These are phyloP conservation scores for Gonioctena quinquepunctata DNA, from an alignment of 1,140 invertebrate genomes.

Conservation along the genomic window DNA sequence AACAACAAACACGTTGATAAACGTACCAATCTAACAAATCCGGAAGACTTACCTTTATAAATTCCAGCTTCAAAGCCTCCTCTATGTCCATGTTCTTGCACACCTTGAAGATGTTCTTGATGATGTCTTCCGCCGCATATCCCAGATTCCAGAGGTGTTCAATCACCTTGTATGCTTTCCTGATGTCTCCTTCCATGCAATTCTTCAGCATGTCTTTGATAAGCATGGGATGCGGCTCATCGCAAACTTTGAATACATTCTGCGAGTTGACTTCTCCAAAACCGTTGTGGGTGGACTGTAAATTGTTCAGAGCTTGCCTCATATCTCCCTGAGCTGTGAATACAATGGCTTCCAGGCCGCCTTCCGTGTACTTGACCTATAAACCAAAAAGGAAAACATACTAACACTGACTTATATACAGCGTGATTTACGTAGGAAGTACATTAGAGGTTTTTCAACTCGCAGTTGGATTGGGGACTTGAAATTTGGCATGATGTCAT, in stretches of 20 bases:
- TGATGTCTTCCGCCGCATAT: conserved; percentile 95
- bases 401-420: too few species aligned
- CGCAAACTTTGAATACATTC: conserved; percentile 99
- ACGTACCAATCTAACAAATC: too few species aligned
- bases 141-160: conserved; percentile 89
- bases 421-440: too few species aligned
- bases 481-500: too few species aligned
- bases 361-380: conserved; percentile 82
- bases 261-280: conserved; percentile 89
- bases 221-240: conserved; percentile 96
- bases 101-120: conserved; percentile 92
- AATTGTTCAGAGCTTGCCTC: conserved; percentile 95
- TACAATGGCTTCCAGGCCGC: conserved; percentile 94
- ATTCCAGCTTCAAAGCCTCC: conserved; percentile 83
- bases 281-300: conserved; percentile 96
- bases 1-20: too few species aligned
- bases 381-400: not conserved
- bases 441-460: too few species aligned
- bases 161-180: conserved; percentile 86
- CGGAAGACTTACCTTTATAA: conserved; percentile 75
- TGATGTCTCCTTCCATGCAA: conserved; percentile 82
- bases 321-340: conserved; percentile 99
- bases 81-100: conserved; percentile 83
- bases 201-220: conserved; percentile 90
- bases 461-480: too few species aligned